These are phyloP conservation scores for Bostrychus sinensis DNA, from an alignment of 2,113 vertebrate species.

Conservation along the genomic window DNA sequence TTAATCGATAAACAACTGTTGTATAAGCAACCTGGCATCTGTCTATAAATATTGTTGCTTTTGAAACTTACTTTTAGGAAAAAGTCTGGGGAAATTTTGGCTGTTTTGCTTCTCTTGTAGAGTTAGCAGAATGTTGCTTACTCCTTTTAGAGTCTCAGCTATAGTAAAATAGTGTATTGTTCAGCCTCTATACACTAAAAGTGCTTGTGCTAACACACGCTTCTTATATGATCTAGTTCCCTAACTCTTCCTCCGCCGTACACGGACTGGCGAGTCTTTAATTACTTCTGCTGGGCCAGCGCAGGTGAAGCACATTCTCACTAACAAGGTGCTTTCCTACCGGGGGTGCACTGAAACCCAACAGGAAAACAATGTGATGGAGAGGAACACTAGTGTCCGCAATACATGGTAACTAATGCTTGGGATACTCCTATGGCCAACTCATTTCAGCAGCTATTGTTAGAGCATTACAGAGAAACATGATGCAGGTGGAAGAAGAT, in stretches of 20 bases:
- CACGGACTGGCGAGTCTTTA: slow-evolving; percentile 50
- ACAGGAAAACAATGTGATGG: slow-evolving; percentile 50
- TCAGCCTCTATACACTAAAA: slow-evolving; percentile 36
- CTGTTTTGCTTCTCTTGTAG: neutral
- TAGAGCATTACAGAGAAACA: slow-evolving; percentile 48
- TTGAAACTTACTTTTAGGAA: neutral
- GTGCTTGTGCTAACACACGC: slow-evolving; percentile 42
- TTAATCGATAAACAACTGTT: too few species aligned
- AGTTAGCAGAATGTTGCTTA: neutral
- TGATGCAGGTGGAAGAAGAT: slow-evolving; percentile 26
- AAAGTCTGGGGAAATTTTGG: too few species aligned
- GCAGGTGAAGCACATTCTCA: slow-evolving; percentile 66
- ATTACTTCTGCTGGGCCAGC: slow-evolving; percentile 69
- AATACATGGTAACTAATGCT: slow-evolving; percentile 47
- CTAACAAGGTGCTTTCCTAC: slow-evolving; percentile 71
- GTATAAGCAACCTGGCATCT: too few species aligned
- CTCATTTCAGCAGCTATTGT: slow-evolving; percentile 43
- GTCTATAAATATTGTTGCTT: neutral
- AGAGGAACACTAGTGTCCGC: slow-evolving; percentile 31
- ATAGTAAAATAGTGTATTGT: slow-evolving; percentile 23
- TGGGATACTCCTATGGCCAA: slow-evolving; percentile 38
- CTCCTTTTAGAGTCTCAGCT: neutral
- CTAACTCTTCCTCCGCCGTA: slow-evolving; percentile 31
- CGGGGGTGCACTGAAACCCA: slow-evolving; percentile 50
- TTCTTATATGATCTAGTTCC: slow-evolving; percentile 61